Percentiles rank a stretch among this genome's conserved stretches.
phyloP scores from a whole-genome alignment of 2,888 invertebrate genomes.

The Ariolimax columbianus region DNA sequence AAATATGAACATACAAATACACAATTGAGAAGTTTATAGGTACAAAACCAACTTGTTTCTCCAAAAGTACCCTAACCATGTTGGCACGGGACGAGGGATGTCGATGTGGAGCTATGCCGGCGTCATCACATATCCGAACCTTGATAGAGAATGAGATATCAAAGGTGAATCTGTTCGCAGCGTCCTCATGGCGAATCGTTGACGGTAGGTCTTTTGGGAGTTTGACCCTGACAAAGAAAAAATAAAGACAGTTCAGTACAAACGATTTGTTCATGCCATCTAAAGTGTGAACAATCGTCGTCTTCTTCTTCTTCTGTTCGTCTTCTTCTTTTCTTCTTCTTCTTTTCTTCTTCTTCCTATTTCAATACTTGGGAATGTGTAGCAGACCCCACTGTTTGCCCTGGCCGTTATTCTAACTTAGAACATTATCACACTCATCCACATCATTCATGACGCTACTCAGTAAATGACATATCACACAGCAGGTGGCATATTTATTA shows the following conservation, averaged over 20 bases:
- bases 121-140: slow-evolving; percentile 72
- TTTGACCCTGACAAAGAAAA: slow-evolving; percentile 55
- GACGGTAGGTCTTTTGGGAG: slow-evolving; percentile 71
- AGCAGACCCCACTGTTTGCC: too few species aligned
- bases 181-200: slow-evolving; percentile 63
- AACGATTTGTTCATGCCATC: too few species aligned
- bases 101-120: slow-evolving; percentile 56
- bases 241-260: background rate
- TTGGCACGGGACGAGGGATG: slow-evolving; percentile 57
- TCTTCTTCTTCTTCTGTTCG: too few species aligned
- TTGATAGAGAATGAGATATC: slow-evolving; percentile 63
- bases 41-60: slow-evolving; percentile 56
- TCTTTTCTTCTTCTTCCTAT: too few species aligned
- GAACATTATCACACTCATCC: too few species aligned
- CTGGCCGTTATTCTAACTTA: too few species aligned
- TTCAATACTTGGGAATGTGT: too few species aligned
- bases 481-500: too few species aligned
- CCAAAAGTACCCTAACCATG: slow-evolving; percentile 65
- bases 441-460: too few species aligned
- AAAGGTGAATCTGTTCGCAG: slow-evolving; percentile 63
- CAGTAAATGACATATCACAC: too few species aligned
- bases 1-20: background rate
- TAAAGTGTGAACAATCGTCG: too few species aligned
- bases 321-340: too few species aligned
- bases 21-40: background rate